Base-by-base conservation (phyloP, 2,888 invertebrate genomes). In the Strigamia crassipes region DNA sequence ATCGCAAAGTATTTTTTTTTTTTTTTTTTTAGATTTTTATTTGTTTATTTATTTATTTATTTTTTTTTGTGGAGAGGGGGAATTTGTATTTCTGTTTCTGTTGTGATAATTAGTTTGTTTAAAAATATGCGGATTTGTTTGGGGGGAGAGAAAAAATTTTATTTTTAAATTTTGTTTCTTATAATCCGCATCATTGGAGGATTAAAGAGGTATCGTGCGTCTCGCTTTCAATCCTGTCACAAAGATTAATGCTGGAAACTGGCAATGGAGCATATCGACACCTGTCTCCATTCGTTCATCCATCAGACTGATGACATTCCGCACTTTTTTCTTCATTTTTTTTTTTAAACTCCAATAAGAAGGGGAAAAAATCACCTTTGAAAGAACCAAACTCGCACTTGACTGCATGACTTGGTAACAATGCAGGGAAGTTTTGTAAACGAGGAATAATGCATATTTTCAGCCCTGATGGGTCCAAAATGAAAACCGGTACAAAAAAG, bases 241-340 rank as follows among this genome's bases (percentile, higher is more conserved):
- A 27, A 66, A 66, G 66, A 66, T 66, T 66, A 66, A 66, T 66
- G 66, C 15, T 66, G 23, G 66, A 66, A 66, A 66, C 23, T 66
- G 23, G 66, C 66, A 66, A 66, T 31, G 66, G 31, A 66, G 66
- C 66, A 15, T 66, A 66, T 66, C 66, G 66, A 66, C 66, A 66
- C 66, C 66, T 66, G 66, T 31, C 66, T 66, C 66, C 27, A 66
- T 15, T 66, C 66, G 66, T 66, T 27, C 66, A 66, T 66, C 66
- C 66, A 66, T 66, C 66, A 66, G 27, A 66, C 66, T 66, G 66
- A 66, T 66, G 66, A 66, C 66, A 66, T 66, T 66, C 51, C 6
- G n/a, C 51, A 51, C 51, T 15, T 15, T 15, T 15, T 46, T 15
- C 42, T 18, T 61, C 23, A 27, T 27, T 66, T 66, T 27, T 66